Evolutionary conservation across 2,797 vertebrate genomes (phyloP).

Genomic region (Sorex maritimensis): DNA sequence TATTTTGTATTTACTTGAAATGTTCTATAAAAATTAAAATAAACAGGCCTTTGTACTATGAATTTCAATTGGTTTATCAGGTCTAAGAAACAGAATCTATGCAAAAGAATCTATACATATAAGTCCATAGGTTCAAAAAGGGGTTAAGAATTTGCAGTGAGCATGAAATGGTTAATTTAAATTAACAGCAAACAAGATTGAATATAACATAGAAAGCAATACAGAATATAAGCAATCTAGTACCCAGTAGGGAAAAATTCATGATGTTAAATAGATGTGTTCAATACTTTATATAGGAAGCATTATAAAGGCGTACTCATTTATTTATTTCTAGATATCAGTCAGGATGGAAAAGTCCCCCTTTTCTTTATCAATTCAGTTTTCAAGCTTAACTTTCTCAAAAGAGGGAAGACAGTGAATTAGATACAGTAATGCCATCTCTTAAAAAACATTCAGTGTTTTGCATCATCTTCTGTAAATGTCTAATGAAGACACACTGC

Average conservation of each 20-base stretch:
- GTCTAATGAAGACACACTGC: constrained; percentile 14
- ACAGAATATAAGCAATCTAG: no score
- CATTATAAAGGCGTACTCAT: background rate
- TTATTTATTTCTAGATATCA: background rate
- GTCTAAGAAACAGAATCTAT: no score
- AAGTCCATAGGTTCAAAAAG: no score
- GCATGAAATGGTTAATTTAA: background rate
- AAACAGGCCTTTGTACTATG: background rate
- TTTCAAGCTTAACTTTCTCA: constrained; percentile 56
- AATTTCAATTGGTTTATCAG: no score
- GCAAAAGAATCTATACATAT: no score
- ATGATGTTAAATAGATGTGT: background rate
- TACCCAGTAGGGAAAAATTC: no score
- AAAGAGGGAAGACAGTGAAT: background rate
- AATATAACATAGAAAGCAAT: background rate
- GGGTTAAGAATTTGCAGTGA: background rate
- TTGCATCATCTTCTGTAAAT: constrained; percentile 10
- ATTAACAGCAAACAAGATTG: background rate
- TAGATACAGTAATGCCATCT: background rate
- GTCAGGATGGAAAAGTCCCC: background rate
- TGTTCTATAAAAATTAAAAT: constrained; percentile 12
- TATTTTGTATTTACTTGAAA: constrained; percentile 57
- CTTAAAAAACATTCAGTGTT: constrained; percentile 32
- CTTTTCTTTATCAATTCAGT: constrained; percentile 29
- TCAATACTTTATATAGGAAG: constrained; percentile 19